Conservation (phyloP, 2,113 vertebrate genomes). For the Muntiacus muntjak region DNA sequence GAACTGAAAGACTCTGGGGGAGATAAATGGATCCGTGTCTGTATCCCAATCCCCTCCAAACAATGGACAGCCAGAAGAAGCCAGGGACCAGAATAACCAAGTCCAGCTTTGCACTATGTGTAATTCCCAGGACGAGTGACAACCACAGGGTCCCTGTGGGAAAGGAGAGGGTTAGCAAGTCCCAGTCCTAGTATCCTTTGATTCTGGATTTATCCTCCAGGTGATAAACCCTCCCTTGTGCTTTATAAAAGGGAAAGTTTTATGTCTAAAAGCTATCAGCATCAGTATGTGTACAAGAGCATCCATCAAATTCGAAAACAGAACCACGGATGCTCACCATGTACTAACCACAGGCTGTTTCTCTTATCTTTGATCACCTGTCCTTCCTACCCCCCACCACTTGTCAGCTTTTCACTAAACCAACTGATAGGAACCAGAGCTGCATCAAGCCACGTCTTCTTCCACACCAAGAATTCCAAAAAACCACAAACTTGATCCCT, state of each 20-base stretch:
- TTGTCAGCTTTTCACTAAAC: neutral
- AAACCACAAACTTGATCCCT: neutral
- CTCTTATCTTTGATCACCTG: neutral
- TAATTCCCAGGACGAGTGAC: neutral
- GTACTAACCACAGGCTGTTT: neutral
- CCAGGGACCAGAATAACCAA: neutral
- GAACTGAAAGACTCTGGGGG: neutral
- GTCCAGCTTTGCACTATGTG: neutral
- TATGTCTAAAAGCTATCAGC: neutral
- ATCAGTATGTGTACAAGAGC: neutral
- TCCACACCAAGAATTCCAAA: neutral
- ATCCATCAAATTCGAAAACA: neutral
- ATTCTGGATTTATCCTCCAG: neutral
- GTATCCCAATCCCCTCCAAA: neutral
- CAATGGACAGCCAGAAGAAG: neutral
- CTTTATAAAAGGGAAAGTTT: neutral
- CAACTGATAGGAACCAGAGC: neutral
- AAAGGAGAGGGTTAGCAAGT: neutral
- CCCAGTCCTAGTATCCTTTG: neutral
- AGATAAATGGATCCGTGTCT: neutral
- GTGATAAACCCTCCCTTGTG: neutral
- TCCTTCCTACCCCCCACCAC: neutral
- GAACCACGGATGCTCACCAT: accelerated
- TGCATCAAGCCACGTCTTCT: neutral
- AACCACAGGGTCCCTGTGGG: neutral